Conservation (phyloP, 2,888 invertebrate genomes). For the Tanytarsus gracilentus region DNA sequence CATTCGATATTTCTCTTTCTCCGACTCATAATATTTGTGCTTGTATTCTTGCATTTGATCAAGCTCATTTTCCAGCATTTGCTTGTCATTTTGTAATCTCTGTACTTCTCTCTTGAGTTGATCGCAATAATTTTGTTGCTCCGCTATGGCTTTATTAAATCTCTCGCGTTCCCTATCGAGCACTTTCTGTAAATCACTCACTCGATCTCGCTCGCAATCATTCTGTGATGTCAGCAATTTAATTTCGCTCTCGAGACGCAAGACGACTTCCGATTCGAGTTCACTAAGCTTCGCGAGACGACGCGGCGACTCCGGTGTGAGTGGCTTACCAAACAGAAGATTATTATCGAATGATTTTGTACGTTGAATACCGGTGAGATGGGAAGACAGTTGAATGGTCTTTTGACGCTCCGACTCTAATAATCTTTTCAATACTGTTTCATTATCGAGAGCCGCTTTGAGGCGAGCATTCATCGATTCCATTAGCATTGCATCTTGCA, state of each 20-base stretch:
- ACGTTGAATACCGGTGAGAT: constrained; percentile 40
- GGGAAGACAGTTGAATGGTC: constrained; percentile 44
- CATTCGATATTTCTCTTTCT: constrained; percentile 38
- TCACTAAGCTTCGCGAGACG: constrained; percentile 33
- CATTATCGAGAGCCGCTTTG: constrained; percentile 54
- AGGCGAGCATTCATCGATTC: constrained; percentile 55
- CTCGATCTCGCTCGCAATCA: constrained; percentile 46
- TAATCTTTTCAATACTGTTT: constrained; percentile 53
- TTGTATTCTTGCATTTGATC: constrained; percentile 39
- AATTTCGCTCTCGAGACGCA: constrained; percentile 47
- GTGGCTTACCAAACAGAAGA: constrained; percentile 38
- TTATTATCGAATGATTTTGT: constrained; percentile 35
- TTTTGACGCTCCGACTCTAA: constrained; percentile 49
- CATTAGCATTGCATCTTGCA: constrained; percentile 58
- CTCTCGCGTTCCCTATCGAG: constrained; percentile 44
- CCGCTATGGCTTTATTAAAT: constrained; percentile 40
- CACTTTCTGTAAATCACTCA: constrained; percentile 44
- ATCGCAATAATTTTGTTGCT: constrained; percentile 42
- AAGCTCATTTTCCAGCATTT: constrained; percentile 37
- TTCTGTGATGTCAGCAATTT: constrained; percentile 46
- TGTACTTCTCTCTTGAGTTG: constrained; percentile 42
- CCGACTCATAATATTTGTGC: constrained; percentile 32
- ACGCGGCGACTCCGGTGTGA: constrained; percentile 37
- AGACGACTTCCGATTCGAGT: constrained; percentile 45
- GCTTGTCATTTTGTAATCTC: constrained; percentile 39